A percentile compares a stretch with the other conserved stretches of the same genome.
Conservation (phyloP, 2,797 vertebrate genomes). For the Emys orbicularis region DNA sequence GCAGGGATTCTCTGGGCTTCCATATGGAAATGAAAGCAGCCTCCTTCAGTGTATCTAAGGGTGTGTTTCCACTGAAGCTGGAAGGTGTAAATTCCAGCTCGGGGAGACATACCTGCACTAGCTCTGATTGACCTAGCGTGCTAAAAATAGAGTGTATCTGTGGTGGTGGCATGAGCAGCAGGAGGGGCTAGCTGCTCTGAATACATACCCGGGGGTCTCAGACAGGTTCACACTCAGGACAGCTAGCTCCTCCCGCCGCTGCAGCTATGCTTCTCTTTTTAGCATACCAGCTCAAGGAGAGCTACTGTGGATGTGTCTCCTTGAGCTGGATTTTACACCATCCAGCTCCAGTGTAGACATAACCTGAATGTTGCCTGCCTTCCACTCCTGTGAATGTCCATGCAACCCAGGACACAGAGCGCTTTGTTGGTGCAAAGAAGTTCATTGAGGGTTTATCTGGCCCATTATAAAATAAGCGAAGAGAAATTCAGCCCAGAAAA, state of each 20-base stretch:
- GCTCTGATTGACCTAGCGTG: neutral
- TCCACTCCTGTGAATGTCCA: rapidly evolving
- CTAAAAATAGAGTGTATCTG: neutral
- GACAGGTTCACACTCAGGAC: neutral
- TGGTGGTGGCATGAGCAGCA: neutral
- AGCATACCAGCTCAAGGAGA: neutral
- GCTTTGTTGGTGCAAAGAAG: rapidly evolving
- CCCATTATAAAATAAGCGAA: rapidly evolving
- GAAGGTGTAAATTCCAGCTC: neutral
- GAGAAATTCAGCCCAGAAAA: rapidly evolving
- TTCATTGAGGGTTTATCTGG: rapidly evolving
- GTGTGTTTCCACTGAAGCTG: neutral
- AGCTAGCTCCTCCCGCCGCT: neutral
- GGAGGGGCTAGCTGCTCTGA: neutral
- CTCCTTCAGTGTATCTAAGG: rapidly evolving
- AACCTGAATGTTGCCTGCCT: neutral
- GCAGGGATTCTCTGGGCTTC: rapidly evolving
- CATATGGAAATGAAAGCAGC: rapidly evolving
- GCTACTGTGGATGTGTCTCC: neutral
- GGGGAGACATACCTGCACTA: neutral
- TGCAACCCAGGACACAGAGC: rapidly evolving
- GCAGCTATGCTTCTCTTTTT: neutral
- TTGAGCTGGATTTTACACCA: neutral
- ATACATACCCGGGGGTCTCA: neutral
- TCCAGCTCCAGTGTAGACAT: neutral